These are phyloP conservation scores for Notamacropus eugenii DNA, from an alignment of 2,797 vertebrate genomes.

Conservation along the genomic window DNA sequence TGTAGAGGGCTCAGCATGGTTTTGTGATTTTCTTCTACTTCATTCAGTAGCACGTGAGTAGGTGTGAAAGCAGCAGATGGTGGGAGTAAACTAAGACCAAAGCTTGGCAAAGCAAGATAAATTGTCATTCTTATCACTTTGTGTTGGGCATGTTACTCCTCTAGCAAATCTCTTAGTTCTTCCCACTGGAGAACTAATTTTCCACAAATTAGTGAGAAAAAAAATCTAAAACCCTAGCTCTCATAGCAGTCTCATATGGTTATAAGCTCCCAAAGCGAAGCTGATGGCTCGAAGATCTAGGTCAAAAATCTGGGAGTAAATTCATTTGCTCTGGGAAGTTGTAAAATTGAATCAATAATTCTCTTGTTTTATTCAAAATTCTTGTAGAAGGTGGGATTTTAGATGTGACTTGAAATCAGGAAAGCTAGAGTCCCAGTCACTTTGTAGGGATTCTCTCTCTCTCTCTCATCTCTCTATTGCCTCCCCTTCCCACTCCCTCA, in stretches of 20 bases:
- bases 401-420: background rate
- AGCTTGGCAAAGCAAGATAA: background rate
- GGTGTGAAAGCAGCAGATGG: background rate
- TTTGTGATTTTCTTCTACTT: background rate
- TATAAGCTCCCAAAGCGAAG: background rate
- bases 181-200: background rate
- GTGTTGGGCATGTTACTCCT: background rate
- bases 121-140: background rate
- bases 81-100: background rate
- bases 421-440: background rate
- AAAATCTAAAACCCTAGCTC: background rate
- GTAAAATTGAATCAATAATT: background rate
- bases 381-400: background rate
- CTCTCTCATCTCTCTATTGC: too few relatives aligned
- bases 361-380: background rate
- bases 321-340: background rate
- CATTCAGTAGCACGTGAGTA: background rate
- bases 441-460: background rate
- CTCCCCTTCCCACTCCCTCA: background rate
- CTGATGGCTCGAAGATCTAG: background rate
- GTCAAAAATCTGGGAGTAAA: background rate
- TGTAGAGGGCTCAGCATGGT: background rate
- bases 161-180: background rate
- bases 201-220: background rate
- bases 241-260: background rate